A percentile compares a stretch with the other conserved stretches of the same genome.
phyloP scores from a whole-genome alignment of 1,140 invertebrate genomes.

The Eumaeus atala region DNA sequence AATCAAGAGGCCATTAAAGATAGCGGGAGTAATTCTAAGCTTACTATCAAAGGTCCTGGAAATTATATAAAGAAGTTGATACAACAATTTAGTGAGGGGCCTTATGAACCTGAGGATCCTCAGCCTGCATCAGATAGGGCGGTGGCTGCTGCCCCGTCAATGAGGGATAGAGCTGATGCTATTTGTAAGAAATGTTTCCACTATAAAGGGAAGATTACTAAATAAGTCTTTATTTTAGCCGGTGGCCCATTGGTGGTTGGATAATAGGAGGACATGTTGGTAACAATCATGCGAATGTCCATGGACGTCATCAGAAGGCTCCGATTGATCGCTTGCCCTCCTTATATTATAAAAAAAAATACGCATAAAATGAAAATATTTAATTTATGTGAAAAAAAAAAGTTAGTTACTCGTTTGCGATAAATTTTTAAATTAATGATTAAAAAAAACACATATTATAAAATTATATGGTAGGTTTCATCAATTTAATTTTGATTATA shows the following conservation, averaged over 20 bases:
- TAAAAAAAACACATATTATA: no score
- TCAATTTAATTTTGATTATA: background rate
- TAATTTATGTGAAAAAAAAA: background rate
- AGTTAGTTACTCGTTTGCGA: background rate
- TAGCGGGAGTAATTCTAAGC: conserved; percentile 39
- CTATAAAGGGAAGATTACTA: conserved; percentile 65
- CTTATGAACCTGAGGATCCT: conserved; percentile 53
- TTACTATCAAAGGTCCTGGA: conserved; percentile 59
- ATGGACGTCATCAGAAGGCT: no score
- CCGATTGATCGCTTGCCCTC: no score
- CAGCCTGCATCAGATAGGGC: conserved; percentile 51
- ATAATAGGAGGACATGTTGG: no score
- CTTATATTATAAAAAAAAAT: background rate
- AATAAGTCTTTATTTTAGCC: conserved; percentile 31
- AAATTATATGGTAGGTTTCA: background rate
- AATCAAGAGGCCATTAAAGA: background rate
- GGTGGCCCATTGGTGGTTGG: no score
- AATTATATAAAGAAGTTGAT: conserved; percentile 68
- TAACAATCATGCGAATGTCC: no score
- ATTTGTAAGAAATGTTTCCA: conserved; percentile 73
- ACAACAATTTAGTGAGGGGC: conserved; percentile 69
- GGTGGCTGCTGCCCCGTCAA: conserved; percentile 39
- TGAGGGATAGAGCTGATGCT: conserved; percentile 64
- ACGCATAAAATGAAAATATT: conserved; percentile 7
- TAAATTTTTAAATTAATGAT: no score